A percentile compares a stretch with the other conserved stretches of the same genome.
phyloP scores from a whole-genome alignment of 23 tunicate genomes.

The Trididemnum nubilum region DNA sequence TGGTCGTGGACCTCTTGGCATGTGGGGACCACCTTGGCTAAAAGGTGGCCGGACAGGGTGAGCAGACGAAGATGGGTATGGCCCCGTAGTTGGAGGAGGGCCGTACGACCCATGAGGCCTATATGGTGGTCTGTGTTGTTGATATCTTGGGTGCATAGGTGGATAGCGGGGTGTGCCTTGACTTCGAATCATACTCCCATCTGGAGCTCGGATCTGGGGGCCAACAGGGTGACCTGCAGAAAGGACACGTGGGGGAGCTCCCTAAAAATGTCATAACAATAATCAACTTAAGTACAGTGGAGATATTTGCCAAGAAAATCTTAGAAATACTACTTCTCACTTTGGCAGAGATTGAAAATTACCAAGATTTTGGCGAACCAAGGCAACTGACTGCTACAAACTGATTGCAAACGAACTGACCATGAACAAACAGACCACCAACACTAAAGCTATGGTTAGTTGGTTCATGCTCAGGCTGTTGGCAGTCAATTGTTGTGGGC shows the following conservation, averaged over 20 bases:
- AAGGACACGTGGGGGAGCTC: conserved; percentile 14
- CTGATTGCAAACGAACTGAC: no score
- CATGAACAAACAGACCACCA: no score
- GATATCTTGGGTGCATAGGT: conserved; percentile 36
- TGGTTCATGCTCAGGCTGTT: no score
- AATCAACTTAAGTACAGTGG: no score
- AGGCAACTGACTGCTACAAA: no score
- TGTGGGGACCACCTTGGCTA: conserved; percentile 43
- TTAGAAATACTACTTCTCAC: no score
- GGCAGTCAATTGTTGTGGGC: no score
- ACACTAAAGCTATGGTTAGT: no score
- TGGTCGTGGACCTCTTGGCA: conserved; percentile 41
- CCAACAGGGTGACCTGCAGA: conserved; percentile 3
- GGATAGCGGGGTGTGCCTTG: conserved; percentile 26
- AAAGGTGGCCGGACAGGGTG: conserved; percentile 44
- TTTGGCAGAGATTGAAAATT: no score
- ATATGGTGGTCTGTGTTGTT: conserved; percentile 12
- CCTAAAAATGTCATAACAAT: background rate
- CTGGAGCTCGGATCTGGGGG: conserved; percentile 48
- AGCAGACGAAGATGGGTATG: conserved; percentile 52
- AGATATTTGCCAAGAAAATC: no score
- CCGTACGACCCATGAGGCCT: conserved; percentile 36
- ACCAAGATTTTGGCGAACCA: no score
- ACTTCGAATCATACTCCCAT: conserved; percentile 37
- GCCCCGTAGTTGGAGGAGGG: conserved; percentile 44